Percentiles rank a stretch among this genome's conserved stretches.
phyloP scores from a whole-genome alignment of 1,140 invertebrate species.

The Formica selysi region DNA sequence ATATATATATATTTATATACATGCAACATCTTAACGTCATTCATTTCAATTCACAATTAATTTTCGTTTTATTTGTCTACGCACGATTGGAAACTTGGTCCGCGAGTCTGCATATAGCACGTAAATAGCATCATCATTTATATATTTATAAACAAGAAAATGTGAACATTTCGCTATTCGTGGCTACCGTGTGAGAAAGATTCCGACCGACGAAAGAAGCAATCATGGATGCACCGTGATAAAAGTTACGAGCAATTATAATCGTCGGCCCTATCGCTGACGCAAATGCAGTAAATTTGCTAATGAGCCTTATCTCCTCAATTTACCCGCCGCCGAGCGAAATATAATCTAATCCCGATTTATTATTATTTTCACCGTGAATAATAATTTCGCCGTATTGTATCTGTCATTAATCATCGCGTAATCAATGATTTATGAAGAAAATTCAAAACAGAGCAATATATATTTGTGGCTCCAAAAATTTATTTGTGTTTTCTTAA shows the following conservation, averaged over 20 bases:
- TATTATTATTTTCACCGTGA: conserved; percentile 26
- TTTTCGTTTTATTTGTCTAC: too few relatives aligned
- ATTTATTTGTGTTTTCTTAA: not conserved
- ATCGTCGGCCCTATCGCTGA: conserved; percentile 15
- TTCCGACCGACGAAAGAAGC: not conserved
- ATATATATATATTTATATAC: too few relatives aligned
- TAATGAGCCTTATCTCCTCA: conserved; percentile 45
- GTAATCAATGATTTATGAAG: conserved; percentile 1
- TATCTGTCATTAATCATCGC: not conserved
- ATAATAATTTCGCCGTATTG: not conserved
- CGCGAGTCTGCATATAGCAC: not conserved
- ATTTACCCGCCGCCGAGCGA: conserved; percentile 14
- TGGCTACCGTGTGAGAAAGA: not conserved
- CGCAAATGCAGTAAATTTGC: conserved; percentile 24
- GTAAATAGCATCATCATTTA: not conserved
- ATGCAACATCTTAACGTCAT: too few relatives aligned
- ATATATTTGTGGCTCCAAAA: not conserved
- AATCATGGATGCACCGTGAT: not conserved
- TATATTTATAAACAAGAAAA: not conserved
- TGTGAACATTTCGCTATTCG: not conserved
- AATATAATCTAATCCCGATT: conserved; percentile 19
- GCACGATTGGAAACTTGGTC: too few relatives aligned
- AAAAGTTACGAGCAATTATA: conserved; percentile 36
- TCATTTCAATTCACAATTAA: too few relatives aligned
- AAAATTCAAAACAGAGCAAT: not conserved